phyloP scores from a whole-genome alignment of 2,797 vertebrate genomes.

The Diglossa cyanea region DNA sequence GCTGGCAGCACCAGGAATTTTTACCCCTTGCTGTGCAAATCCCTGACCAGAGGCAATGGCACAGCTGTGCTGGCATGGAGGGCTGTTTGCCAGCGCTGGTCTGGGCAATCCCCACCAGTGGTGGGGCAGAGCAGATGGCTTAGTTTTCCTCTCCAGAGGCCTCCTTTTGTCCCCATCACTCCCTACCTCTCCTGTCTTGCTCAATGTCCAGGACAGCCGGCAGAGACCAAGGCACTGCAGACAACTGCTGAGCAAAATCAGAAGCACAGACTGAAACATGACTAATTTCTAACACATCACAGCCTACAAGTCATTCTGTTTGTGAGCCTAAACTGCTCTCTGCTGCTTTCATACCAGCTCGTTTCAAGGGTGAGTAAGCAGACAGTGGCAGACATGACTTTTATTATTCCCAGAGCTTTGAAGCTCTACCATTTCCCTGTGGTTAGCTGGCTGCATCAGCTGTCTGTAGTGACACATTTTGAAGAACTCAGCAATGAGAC shows the following conservation, averaged over 20 bases:
- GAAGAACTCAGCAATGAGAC: neutral
- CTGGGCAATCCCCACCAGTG: fast-evolving
- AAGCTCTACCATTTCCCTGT: neutral
- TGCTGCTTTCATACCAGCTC: neutral
- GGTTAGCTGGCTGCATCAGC: slow-evolving; percentile 1
- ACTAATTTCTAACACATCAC: slow-evolving; percentile 25
- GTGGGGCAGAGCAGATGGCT: neutral
- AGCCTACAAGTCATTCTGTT: neutral
- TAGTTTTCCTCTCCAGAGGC: neutral
- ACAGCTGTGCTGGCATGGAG: fast-evolving
- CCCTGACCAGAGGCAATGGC: neutral
- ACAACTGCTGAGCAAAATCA: neutral
- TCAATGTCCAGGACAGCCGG: neutral
- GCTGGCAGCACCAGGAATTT: neutral
- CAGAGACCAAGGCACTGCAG: neutral
- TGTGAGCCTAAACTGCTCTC: neutral
- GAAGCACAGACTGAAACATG: neutral
- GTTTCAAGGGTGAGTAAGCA: slow-evolving; percentile 44
- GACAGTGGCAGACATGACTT: slow-evolving; percentile 10
- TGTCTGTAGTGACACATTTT: neutral
- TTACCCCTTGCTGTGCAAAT: neutral
- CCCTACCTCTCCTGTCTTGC: neutral
- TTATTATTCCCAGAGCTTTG: slow-evolving; percentile 24
- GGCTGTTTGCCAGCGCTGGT: fast-evolving
- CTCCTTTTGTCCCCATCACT: neutral